These are phyloP conservation scores for Caranx ignobilis DNA, from an alignment of 2,113 vertebrate species.

Conservation along the genomic window DNA sequence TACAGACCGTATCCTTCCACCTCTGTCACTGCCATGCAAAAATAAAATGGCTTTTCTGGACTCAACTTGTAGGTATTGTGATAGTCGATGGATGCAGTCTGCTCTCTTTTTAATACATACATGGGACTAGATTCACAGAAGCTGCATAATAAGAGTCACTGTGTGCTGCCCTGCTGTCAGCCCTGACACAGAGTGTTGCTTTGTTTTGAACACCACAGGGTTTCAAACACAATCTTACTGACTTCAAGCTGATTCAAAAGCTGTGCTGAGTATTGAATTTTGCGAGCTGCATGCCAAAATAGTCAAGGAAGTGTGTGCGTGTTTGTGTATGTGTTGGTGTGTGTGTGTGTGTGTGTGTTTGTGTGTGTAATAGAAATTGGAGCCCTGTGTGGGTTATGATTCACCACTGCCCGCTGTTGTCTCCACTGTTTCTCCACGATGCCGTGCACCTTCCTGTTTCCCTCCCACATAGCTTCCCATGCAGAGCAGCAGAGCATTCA, in stretches of 20 bases:
- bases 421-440: constrained; percentile 44
- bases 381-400: constrained; percentile 55
- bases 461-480: constrained; percentile 48
- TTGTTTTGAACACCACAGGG: constrained; percentile 1
- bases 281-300: constrained; percentile 31
- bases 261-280: constrained; percentile 24
- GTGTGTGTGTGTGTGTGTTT: neutral
- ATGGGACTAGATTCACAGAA: neutral
- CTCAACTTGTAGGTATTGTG: constrained; percentile 8
- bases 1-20: constrained; percentile 98
- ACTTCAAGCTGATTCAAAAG: constrained; percentile 17
- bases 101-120: neutral
- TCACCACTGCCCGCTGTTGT: constrained; percentile 68
- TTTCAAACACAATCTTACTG: neutral
- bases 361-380: neutral
- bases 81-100: neutral
- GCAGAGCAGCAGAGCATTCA: constrained; percentile 28
- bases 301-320: constrained; percentile 5
- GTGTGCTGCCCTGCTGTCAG: neutral
- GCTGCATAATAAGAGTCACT: neutral
- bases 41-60: neutral
- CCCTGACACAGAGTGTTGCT: constrained; percentile 1
- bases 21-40: neutral
- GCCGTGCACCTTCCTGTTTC: constrained; percentile 60
- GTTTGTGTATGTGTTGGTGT: neutral